phyloP scores from a whole-genome alignment of 2,797 vertebrate genomes.

The Loris lydekkerianus region DNA sequence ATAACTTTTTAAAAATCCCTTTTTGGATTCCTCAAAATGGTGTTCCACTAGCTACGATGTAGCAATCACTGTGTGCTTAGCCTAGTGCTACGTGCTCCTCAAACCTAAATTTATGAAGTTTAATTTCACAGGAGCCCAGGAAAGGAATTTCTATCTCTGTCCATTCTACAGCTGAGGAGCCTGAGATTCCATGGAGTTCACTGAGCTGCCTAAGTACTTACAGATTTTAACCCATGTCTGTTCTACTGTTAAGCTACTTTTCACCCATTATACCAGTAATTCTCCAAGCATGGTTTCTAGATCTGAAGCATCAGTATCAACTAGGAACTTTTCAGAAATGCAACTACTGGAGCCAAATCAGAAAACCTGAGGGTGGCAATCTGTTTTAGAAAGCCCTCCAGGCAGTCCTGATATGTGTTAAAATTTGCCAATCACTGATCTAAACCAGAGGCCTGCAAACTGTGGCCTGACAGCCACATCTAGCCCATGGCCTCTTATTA shows the following conservation, averaged over 20 bases:
- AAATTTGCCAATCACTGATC: background rate
- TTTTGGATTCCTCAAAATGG: background rate
- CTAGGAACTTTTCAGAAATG: background rate
- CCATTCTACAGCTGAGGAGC: background rate
- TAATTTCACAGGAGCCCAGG: background rate
- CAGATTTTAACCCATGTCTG: background rate
- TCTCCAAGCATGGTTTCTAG: background rate
- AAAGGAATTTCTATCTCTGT: background rate
- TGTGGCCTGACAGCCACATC: background rate
- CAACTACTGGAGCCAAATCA: background rate
- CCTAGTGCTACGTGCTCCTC: background rate
- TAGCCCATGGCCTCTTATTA: background rate
- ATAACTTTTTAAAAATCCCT: background rate
- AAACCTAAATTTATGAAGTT: background rate
- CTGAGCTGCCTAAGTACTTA: background rate
- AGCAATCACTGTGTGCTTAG: background rate
- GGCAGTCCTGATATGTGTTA: background rate
- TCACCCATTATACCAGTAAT: too few relatives aligned
- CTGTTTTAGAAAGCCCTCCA: background rate
- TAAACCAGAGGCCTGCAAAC: background rate
- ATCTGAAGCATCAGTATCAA: background rate
- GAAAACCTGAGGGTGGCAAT: background rate
- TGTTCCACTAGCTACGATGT: background rate
- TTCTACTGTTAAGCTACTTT: background rate
- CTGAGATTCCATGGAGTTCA: background rate